Evolutionary conservation across 2,113 vertebrate species (phyloP), one percentile per base, ranked within the genome.

Genomic region (Peromyscus maniculatus): DNA sequence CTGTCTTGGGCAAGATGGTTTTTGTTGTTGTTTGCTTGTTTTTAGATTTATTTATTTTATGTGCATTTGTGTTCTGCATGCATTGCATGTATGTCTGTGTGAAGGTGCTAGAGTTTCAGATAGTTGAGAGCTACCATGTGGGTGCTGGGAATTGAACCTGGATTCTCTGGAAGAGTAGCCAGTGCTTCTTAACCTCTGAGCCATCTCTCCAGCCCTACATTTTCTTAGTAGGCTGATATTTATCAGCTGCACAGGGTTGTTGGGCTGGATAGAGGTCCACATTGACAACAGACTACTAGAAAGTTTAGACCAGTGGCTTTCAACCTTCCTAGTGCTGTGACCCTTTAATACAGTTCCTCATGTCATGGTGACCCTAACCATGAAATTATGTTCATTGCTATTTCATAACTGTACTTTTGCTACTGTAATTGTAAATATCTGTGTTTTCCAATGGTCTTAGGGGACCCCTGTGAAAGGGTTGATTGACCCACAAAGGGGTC

Each of bases 221-320:
- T 64, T 83, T 57, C 39, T 43, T 33, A 28, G 15, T 72, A 19
- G 0, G 0, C 10, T 39, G 69, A 24, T 52, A 67, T 55, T 36
- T 82, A 67, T 78, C 33, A 0, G 1, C 10, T 3, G 7, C 36
- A 49, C 33, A 10, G 28, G 31, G 15, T 17, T 21, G 17, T 39
- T 72, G n/a, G 55, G 64, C 80, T 84, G 39, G 33, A 1, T 11
- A 33, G 64, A 55, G 55, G 46, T 10, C 46, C 43, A 36, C 46
- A 9, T 0, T 57, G 9, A 39, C 22, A 12, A 26, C 3, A 5
- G 69, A 17, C 13, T 5, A 1, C 33, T 17, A 22, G 28, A 62
- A 86, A 80, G 16, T 33, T 62, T 36, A 26, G 6, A 26, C 33
- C 26, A 9, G 9, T 4, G 55, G 79, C n/a, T 82, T 19, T n/a